Evolutionary conservation across 2,888 invertebrate species (phyloP), one percentile per base, ranked within the genome.

Genomic region (Volucella inflata): DNA sequence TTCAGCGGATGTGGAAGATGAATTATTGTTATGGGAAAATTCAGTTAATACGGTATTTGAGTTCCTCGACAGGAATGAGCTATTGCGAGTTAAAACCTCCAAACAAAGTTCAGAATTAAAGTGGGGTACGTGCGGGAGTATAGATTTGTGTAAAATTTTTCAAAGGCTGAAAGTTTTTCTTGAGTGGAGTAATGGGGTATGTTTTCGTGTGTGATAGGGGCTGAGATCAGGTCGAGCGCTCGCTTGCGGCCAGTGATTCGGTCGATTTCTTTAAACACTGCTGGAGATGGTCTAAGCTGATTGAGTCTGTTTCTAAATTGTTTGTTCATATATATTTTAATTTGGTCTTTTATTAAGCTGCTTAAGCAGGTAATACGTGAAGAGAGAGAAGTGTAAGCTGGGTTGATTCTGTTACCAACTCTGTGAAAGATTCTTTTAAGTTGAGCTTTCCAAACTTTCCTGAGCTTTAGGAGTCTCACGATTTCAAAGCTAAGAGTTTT

Each of bases 341-440:
- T 44, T n/a, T 44, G 12, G 2, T 68, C 30, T 16, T 40, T 68
- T 8, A 68, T 68, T 1, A 65, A 14, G 9, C 12, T 51, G 38
- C 65, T 51, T 8, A 46, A 8, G 10, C 51, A 51, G 3, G 2
- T 17, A 2, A 65, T 17, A 42, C 65, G 40, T 2, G 51, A 65
- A 11, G 65, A 50, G 9, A 65, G 51, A 2, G 38, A 38, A 2
- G 8, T 30, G 17, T 62, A 62, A 21, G 10, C 17, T 6, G 3
- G 12, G 10, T 68, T 55, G 9, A 46, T 36, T 57, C 68, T 16
- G 12, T 68, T 57, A 0, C 55, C 36, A 8, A 21, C 21, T 53
- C 53, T 53, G 21, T 30, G 30, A 30, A 30, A 30, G 30, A 30
- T 30, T 30, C 65, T 53, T 42, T 51, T 67, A 3, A 67, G 21